Conservation (phyloP, 2,113 vertebrate species). For the Chionis minor region DNA sequence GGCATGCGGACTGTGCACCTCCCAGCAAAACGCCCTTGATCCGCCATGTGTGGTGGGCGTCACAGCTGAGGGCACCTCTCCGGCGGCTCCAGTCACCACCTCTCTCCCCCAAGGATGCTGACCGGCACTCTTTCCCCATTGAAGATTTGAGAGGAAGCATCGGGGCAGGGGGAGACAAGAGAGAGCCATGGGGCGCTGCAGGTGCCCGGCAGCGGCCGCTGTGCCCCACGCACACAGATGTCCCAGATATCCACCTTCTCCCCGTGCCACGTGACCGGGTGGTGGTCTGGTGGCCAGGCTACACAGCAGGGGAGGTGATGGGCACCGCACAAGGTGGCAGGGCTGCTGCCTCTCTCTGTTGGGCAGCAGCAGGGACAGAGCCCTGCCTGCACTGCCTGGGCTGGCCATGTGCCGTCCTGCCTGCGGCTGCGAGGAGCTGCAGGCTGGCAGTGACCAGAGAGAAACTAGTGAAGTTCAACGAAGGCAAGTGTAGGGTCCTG, state of each 20-base stretch:
- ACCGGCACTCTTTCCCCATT: neutral
- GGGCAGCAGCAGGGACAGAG: neutral
- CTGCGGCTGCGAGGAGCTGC: neutral
- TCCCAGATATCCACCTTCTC: neutral
- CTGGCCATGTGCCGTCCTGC: neutral
- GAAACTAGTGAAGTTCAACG: too few species aligned
- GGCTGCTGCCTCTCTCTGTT: neutral
- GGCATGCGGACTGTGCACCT: accelerated
- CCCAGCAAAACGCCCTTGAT: accelerated
- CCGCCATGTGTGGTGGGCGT: too few species aligned
- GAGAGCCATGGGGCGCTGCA: neutral
- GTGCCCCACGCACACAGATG: accelerated
- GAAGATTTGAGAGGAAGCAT: neutral
- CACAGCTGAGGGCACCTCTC: neutral
- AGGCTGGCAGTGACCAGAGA: neutral
- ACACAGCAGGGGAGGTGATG: accelerated
- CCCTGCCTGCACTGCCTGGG: too few species aligned
- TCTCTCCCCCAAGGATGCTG: neutral
- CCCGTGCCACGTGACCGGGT: neutral
- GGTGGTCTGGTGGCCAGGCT: accelerated
- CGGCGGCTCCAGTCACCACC: neutral
- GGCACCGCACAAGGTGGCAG: accelerated
- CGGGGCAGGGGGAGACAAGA: neutral
- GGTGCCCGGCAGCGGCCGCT: too few species aligned
- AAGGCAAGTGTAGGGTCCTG: too few species aligned